Evolutionary conservation across 64 coral and sea anemone genomes (phyloP).

Genomic region (Montipora cactus): DNA sequence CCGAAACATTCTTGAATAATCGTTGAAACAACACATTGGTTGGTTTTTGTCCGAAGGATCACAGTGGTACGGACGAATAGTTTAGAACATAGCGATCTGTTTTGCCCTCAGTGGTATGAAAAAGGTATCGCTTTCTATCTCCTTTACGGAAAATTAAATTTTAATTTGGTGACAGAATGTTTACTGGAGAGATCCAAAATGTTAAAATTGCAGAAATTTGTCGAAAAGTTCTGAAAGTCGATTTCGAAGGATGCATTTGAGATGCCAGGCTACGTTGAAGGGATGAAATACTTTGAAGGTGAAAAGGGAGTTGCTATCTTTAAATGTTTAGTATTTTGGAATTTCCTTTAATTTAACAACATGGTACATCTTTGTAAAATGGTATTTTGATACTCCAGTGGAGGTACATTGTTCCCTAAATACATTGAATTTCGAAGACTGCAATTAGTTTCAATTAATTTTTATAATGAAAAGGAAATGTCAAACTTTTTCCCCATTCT

Average conservation of each 20-base stretch:
- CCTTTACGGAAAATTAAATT: conserved; percentile 80
- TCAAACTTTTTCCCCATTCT: conserved; percentile 83
- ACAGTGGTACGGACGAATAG: background rate
- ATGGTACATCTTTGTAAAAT: conserved; percentile 31
- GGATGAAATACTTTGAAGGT: background rate
- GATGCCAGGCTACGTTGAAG: background rate
- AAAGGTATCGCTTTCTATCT: conserved; percentile 58
- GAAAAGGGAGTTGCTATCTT: background rate
- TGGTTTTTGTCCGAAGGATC: background rate
- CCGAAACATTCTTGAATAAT: conserved; percentile 28
- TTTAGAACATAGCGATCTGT: background rate
- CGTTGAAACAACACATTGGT: conserved; percentile 25
- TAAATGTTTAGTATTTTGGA: conserved; percentile 36
- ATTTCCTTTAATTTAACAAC: conserved; percentile 40
- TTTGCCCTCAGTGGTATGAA: background rate
- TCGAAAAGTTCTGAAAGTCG: conserved; percentile 48
- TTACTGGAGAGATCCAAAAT: conserved; percentile 83
- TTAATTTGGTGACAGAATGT: conserved; percentile 84
- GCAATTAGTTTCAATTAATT: conserved; percentile 98
- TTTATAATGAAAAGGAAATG: conserved; percentile 97
- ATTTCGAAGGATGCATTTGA: conserved; percentile 11
- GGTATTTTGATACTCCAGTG: conserved; percentile 55
- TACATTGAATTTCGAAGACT: conserved; percentile 98
- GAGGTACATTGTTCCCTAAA: conserved; percentile 73
- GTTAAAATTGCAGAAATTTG: conserved; percentile 77